Evolutionary conservation across 2,797 vertebrate species (phyloP).

Genomic region (Danio tinwini): DNA sequence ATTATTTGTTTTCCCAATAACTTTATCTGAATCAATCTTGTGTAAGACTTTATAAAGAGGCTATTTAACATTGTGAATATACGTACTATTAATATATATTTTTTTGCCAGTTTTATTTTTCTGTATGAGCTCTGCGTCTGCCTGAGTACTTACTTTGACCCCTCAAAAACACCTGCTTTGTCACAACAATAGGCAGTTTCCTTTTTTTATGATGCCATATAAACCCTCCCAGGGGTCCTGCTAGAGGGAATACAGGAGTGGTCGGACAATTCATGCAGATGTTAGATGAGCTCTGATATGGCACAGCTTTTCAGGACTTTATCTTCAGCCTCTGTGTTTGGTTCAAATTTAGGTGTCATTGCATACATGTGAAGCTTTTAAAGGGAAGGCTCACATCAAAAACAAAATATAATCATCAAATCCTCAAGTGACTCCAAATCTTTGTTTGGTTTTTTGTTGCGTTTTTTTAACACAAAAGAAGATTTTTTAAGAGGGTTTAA

Average conservation of each 20-base stretch:
- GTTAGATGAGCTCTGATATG: conserved; percentile 10
- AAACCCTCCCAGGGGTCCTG: not conserved
- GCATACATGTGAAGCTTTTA: too few relatives aligned
- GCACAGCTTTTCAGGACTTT: conserved; percentile 1
- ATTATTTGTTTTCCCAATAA: too few relatives aligned
- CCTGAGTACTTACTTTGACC: not conserved
- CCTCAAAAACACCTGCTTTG: not conserved
- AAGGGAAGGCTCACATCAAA: too few relatives aligned
- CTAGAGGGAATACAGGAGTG: not conserved
- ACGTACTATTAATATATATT: too few relatives aligned
- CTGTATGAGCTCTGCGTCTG: not conserved
- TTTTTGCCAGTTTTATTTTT: not conserved
- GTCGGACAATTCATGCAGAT: not conserved
- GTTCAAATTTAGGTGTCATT: conserved; percentile 12
- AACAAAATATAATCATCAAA: too few relatives aligned
- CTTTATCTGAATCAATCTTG: too few relatives aligned
- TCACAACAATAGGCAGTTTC: not conserved
- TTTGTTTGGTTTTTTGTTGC: too few relatives aligned
- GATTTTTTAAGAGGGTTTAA: too few relatives aligned
- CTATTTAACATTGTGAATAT: too few relatives aligned
- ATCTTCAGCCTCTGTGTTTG: conserved; percentile 5
- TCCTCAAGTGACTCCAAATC: too few relatives aligned
- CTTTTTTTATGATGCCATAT: not conserved
- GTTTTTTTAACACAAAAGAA: too few relatives aligned
- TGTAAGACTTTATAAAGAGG: too few relatives aligned